A percentile compares a stretch with the other conserved stretches of the same genome.
These are phyloP conservation scores for Cheilosia urbana DNA, from an alignment of 2,888 invertebrate species.

Conservation along the genomic window DNA sequence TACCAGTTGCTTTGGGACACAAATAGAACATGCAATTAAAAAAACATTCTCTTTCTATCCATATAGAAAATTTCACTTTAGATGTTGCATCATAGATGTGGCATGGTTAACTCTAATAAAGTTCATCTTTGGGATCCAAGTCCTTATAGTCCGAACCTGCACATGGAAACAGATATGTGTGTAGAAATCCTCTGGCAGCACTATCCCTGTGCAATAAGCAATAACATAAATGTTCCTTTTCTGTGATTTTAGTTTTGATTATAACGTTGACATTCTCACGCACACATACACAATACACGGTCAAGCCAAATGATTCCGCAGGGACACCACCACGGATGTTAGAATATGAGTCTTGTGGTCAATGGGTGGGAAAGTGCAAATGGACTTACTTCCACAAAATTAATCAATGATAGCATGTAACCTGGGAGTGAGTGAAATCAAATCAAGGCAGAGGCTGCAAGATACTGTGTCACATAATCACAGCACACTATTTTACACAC, in stretches of 20 bases:
- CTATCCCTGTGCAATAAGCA: constrained; percentile 25
- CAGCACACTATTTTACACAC: too few relatives aligned
- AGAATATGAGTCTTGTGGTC: constrained; percentile 49
- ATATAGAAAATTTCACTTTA: neutral
- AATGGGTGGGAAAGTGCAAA: constrained; percentile 39
- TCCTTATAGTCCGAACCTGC: constrained; percentile 8
- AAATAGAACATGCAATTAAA: constrained; percentile 39
- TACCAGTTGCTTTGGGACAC: neutral
- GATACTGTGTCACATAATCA: neutral
- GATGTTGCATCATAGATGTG: constrained; percentile 5
- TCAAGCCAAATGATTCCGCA: too few relatives aligned
- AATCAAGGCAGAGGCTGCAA: neutral
- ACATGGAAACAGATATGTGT: neutral
- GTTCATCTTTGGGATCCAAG: neutral
- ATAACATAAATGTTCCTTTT: constrained; percentile 35
- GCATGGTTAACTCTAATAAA: neutral
- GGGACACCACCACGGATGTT: constrained; percentile 3
- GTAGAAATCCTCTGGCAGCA: constrained; percentile 1
- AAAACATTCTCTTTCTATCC: constrained; percentile 3
- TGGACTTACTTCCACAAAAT: constrained; percentile 39
- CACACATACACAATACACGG: neutral
- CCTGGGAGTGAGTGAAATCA: neutral
- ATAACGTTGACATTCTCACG: constrained; percentile 35
- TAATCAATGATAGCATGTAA: constrained; percentile 16
- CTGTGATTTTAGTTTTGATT: constrained; percentile 62